These are phyloP conservation scores for Antheraea assamensis DNA, from an alignment of 2,888 invertebrate species.

Conservation along the genomic window DNA sequence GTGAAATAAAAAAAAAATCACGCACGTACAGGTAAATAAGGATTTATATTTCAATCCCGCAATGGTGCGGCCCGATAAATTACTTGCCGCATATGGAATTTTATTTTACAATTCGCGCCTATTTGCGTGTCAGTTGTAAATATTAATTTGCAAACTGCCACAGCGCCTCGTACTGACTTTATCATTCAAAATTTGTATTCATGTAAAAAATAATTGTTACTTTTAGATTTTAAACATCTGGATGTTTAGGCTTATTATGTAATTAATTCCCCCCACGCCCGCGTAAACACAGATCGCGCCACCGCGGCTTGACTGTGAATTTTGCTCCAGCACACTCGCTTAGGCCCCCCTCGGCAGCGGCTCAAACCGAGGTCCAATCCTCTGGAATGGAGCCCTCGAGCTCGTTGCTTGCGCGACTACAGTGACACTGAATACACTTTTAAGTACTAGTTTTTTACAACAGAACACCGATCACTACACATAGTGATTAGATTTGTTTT, in stretches of 20 bases:
- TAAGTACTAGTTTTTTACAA: no score
- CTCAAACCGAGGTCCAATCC: no score
- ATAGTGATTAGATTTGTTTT: no score
- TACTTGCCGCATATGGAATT: constrained; percentile 24
- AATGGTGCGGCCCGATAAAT: constrained; percentile 21
- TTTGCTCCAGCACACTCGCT: no score
- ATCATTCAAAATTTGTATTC: neutral
- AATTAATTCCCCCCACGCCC: no score
- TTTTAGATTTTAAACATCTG: neutral
- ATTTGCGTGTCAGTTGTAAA: constrained; percentile 33
- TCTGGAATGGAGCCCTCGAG: no score
- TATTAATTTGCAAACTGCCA: constrained; percentile 27
- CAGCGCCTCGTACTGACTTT: neutral
- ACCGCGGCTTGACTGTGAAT: no score
- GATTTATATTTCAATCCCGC: constrained; percentile 35
- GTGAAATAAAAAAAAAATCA: constrained; percentile 15
- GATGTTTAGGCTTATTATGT: neutral
- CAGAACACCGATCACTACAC: no score
- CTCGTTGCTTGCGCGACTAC: no score
- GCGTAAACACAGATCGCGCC: no score
- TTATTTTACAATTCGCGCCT: constrained; percentile 31
- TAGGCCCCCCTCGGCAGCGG: no score
- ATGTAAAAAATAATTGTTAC: neutral
- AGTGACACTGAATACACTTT: no score
- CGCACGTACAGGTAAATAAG: constrained; percentile 28